These are phyloP conservation scores for Spodoptera picta DNA, from an alignment of 2,888 invertebrate species.

Conservation along the genomic window DNA sequence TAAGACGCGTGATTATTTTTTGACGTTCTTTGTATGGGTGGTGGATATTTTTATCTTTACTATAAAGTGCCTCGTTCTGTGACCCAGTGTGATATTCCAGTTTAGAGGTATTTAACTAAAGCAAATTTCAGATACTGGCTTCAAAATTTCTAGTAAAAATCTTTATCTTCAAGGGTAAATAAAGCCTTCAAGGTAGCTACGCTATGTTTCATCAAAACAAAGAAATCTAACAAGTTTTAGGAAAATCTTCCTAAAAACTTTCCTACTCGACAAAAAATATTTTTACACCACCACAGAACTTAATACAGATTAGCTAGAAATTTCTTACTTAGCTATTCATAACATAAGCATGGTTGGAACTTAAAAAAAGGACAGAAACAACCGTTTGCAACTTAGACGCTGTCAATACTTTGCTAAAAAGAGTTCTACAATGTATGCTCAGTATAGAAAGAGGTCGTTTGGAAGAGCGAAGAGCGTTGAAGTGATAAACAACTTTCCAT, in stretches of 20 bases:
- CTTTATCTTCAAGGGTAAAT: no score
- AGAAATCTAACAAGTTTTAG: conserved; percentile 8
- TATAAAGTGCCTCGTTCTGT: no score
- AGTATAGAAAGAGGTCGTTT: conserved; percentile 17
- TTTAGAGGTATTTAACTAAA: no score
- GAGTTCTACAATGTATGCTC: conserved; percentile 28
- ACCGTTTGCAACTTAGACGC: conserved; percentile 9
- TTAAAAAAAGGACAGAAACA: neutral
- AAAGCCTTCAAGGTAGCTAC: no score
- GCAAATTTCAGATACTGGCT: no score
- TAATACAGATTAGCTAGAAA: conserved; percentile 6
- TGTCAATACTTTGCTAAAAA: conserved; percentile 7
- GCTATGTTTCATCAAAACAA: conserved; percentile 6
- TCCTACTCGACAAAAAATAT: neutral
- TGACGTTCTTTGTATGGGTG: conserved; percentile 13
- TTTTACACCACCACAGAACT: conserved; percentile 12
- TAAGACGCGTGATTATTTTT: conserved; percentile 35
- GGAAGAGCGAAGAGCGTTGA: conserved; percentile 28
- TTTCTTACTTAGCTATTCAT: conserved; percentile 5
- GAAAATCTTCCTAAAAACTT: neutral
- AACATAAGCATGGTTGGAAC: conserved; percentile 1
- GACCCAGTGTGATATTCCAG: no score
- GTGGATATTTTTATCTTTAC: conserved; percentile 19
- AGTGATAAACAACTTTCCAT: conserved; percentile 49
- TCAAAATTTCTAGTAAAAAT: no score